Conservation (phyloP, 2,113 vertebrate genomes). For the Vimba vimba region DNA sequence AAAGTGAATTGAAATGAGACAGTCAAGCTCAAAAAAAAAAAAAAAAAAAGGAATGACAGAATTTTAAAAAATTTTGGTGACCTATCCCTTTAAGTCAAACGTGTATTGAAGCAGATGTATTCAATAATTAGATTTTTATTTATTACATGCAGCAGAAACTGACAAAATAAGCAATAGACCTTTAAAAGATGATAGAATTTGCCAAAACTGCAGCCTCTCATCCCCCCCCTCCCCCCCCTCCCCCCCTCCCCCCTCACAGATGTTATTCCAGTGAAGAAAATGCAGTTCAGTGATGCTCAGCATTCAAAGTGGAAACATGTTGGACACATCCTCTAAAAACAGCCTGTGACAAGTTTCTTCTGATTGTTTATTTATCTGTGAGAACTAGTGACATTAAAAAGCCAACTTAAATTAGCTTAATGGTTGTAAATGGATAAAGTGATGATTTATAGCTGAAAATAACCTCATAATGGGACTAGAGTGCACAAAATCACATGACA, state of each 20-base stretch:
- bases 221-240: not conserved
- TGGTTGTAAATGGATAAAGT: slow-evolving; percentile 12
- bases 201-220: not conserved
- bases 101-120: not conserved
- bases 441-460: not conserved
- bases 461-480: slow-evolving; percentile 30
- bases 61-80: not conserved
- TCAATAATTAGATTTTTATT: not conserved
- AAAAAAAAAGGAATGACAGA: not conserved
- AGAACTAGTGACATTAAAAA: not conserved
- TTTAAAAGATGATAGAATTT: not conserved
- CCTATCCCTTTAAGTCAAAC: not conserved
- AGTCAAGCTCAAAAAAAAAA: not conserved
- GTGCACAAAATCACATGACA: slow-evolving; percentile 67
- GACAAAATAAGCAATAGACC: not conserved
- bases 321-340: not conserved
- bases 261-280: not conserved
- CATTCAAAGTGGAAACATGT: not conserved
- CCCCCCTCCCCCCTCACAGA: not conserved
- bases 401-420: not conserved
- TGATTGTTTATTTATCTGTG: not conserved
- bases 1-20: not conserved
- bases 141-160: not conserved
- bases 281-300: not conserved
- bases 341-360: not conserved